Conservation (phyloP, 2,797 vertebrate species). For the Poecilia wingei region DNA sequence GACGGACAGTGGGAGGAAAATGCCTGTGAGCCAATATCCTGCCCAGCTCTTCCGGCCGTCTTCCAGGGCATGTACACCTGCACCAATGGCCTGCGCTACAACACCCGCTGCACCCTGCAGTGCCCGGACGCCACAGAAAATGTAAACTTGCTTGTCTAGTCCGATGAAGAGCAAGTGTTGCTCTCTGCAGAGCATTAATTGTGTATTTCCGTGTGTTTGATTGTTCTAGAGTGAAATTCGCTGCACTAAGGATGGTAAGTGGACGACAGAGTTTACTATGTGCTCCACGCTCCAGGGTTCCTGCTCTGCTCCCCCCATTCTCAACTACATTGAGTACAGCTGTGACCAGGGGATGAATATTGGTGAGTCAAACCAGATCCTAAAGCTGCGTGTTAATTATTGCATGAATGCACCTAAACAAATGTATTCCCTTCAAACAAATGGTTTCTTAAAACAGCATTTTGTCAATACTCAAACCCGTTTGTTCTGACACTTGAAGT, state of each 20-base stretch:
- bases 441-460: neutral
- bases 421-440: neutral
- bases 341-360: constrained; percentile 87
- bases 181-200: neutral
- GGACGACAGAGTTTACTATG: constrained; percentile 89
- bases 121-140: constrained; percentile 78
- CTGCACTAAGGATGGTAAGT: constrained; percentile 90
- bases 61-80: constrained; percentile 96
- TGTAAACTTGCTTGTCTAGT: constrained; percentile 51
- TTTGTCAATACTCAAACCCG: neutral
- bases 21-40: constrained; percentile 86
- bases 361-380: constrained; percentile 79
- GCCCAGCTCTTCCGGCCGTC: constrained; percentile 83
- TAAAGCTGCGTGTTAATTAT: neutral
- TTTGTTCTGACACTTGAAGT: constrained; percentile 2
- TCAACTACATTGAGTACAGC: constrained; percentile 89
- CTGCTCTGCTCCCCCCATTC: constrained; percentile 80
- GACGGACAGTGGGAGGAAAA: constrained; percentile 89
- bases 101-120: constrained; percentile 86
- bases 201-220: constrained; percentile 1
- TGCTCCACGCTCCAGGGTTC: constrained; percentile 86
- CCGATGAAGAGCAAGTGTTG: neutral
- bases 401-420: constrained; percentile 9
- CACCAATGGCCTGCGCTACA: constrained; percentile 85
- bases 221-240: constrained; percentile 82